A percentile compares a stretch with the other conserved stretches of the same genome.
Conservation (phyloP, 2,797 vertebrate species). For the Sebastiscus tertius region DNA sequence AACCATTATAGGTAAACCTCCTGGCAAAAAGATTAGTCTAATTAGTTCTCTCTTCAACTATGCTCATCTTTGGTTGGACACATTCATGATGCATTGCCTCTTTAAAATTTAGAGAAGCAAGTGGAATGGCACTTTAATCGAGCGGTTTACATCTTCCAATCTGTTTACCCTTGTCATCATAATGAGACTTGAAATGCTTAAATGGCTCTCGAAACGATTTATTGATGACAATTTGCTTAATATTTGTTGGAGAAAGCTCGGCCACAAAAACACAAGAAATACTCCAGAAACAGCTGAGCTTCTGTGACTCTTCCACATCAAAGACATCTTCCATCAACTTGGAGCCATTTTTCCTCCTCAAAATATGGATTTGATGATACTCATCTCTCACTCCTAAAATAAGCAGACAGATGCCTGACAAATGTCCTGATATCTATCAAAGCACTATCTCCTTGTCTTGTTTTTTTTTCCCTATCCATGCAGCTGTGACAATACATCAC, state of each 20-base stretch:
- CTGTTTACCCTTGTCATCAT: constrained; percentile 74
- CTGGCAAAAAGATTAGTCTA: constrained; percentile 80
- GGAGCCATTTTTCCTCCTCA: constrained; percentile 51
- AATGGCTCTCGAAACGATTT: constrained; percentile 64
- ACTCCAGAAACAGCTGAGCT: constrained; percentile 26
- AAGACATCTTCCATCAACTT: constrained; percentile 66
- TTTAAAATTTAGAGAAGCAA: constrained; percentile 74
- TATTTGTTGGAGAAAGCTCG: constrained; percentile 58
- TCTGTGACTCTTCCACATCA: constrained; percentile 44
- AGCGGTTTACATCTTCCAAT: constrained; percentile 78
- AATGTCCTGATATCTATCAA: constrained; percentile 77
- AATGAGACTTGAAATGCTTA: constrained; percentile 71
- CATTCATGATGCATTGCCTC: constrained; percentile 76
- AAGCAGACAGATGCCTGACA: constrained; percentile 78
- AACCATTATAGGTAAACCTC: constrained; percentile 83
- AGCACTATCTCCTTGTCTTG: constrained; percentile 69
- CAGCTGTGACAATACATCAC: constrained; percentile 73
- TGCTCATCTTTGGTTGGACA: constrained; percentile 62
- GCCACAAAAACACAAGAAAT: constrained; percentile 20
- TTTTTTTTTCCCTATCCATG: constrained; percentile 58
- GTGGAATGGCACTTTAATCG: constrained; percentile 74
- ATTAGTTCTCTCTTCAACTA: constrained; percentile 80
- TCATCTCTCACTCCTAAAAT: constrained; percentile 78
- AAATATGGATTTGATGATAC: constrained; percentile 76
- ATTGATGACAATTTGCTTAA: constrained; percentile 62